phyloP scores from a whole-genome alignment of 2,888 invertebrate genomes.

The Diaphora mendica region DNA sequence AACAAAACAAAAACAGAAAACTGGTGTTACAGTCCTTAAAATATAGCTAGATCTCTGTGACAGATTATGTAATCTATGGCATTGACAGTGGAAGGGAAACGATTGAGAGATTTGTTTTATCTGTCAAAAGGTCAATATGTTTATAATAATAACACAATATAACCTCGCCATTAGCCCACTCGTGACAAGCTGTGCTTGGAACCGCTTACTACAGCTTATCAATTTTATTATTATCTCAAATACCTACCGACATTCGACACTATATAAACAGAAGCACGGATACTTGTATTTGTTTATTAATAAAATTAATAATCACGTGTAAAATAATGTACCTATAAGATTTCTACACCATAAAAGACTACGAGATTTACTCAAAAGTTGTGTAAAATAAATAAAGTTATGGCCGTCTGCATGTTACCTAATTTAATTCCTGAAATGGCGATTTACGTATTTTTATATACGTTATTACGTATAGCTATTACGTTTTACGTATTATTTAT shows the following conservation, averaged over 20 bases:
- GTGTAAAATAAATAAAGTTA: no score
- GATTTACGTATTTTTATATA: no score
- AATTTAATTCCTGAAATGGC: no score
- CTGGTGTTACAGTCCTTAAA: no score
- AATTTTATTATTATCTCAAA: slow-evolving; percentile 13
- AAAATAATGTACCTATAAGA: neutral
- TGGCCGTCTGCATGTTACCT: no score
- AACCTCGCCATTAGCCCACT: slow-evolving; percentile 31
- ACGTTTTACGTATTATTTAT: no score
- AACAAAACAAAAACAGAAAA: no score
- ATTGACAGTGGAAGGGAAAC: neutral
- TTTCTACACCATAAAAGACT: neutral
- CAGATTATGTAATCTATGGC: neutral
- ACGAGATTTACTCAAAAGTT: no score
- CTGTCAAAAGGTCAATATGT: slow-evolving; percentile 12
- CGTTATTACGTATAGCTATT: no score
- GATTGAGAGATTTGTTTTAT: slow-evolving; percentile 12
- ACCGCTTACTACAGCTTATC: slow-evolving; percentile 14
- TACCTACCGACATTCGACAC: slow-evolving; percentile 7
- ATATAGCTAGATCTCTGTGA: no score
- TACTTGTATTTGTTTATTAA: slow-evolving; percentile 4
- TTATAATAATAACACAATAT: slow-evolving; percentile 17
- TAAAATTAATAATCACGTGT: neutral
- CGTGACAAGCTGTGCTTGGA: slow-evolving; percentile 22
- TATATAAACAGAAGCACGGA: neutral